Conservation (phyloP, 2,888 invertebrate species). For the Nemoura dubitans region DNA sequence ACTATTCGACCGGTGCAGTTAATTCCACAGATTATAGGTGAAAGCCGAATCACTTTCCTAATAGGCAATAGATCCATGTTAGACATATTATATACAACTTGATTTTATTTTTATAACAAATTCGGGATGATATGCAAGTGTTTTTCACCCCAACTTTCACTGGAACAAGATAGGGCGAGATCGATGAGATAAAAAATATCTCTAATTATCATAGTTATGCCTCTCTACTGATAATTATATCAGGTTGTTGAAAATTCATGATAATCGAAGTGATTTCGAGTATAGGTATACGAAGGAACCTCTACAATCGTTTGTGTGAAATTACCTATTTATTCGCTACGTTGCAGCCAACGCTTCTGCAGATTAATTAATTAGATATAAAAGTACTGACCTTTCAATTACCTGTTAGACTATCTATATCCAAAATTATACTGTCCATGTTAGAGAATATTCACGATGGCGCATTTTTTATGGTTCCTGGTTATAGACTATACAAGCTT, state of each 20-base stretch:
- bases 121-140: neutral
- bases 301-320: too few relatives aligned
- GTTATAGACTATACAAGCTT: too few relatives aligned
- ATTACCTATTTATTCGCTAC: too few relatives aligned
- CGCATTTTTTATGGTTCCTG: too few relatives aligned
- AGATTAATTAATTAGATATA: too few relatives aligned
- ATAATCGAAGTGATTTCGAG: neutral
- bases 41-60: neutral
- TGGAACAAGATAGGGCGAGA: neutral
- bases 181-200: neutral
- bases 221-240: neutral
- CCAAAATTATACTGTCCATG: too few relatives aligned
- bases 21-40: neutral
- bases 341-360: too few relatives aligned
- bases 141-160: neutral
- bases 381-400: too few relatives aligned
- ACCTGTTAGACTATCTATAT: too few relatives aligned
- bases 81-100: neutral
- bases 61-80: neutral
- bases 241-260: neutral
- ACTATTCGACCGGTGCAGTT: neutral
- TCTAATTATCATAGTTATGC: neutral
- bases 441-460: too few relatives aligned
- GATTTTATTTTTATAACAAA: neutral
- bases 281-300: too few relatives aligned